Conservation (phyloP, 2,797 vertebrate genomes). For the Danio tinwini region DNA sequence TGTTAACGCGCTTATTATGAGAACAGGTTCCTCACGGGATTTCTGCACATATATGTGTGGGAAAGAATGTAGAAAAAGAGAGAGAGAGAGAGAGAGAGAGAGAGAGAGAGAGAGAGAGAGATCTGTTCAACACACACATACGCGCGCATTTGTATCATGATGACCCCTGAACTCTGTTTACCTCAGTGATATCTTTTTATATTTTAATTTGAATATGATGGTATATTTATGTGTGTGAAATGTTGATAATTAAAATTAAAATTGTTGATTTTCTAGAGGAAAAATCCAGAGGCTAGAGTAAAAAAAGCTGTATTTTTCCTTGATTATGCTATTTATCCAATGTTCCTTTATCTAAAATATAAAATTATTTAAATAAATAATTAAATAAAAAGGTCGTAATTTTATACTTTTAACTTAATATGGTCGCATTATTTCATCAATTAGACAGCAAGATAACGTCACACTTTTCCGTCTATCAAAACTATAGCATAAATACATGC, state of each 20-base stretch:
- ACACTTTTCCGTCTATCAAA: too few relatives aligned
- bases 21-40: constrained; percentile 96
- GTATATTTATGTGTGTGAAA: too few relatives aligned
- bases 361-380: too few relatives aligned
- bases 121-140: constrained; percentile 78
- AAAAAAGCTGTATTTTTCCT: neutral
- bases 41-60: constrained; percentile 75
- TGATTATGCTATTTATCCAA: neutral
- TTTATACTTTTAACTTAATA: neutral
- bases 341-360: neutral
- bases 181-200: neutral
- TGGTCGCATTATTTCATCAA: neutral
- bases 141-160: constrained; percentile 69
- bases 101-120: constrained; percentile 51
- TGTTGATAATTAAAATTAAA: too few relatives aligned
- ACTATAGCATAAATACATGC: too few relatives aligned
- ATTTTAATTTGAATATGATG: too few relatives aligned
- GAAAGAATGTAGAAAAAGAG: constrained; percentile 88
- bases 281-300: too few relatives aligned
- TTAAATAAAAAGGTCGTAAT: too few relatives aligned
- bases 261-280: neutral
- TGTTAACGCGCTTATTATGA: constrained; percentile 98
- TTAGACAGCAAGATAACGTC: too few relatives aligned
- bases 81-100: constrained; percentile 67
- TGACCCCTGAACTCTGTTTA: constrained; percentile 66